Evolutionary conservation across 2,113 vertebrate genomes (phyloP).

Genomic region (Indicator indicator): DNA sequence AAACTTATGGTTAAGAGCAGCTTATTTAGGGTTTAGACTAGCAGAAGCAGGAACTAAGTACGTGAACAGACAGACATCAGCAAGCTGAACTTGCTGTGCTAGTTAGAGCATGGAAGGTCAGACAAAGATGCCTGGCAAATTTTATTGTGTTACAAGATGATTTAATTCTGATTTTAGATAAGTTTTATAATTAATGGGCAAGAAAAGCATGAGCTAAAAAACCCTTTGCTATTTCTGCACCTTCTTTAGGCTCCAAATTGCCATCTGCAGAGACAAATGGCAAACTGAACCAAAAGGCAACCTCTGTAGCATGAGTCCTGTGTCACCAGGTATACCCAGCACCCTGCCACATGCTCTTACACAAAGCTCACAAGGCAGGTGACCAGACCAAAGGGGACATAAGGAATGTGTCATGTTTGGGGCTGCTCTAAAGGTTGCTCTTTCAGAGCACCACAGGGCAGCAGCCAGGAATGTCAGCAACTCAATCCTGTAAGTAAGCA

Average conservation of each 20-base stretch:
- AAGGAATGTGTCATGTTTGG: not conserved
- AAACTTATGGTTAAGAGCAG: not conserved
- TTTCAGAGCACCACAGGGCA: not conserved
- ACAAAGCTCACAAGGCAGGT: not conserved
- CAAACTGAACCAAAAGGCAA: not conserved
- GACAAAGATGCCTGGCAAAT: not conserved
- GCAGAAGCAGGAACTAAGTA: not conserved
- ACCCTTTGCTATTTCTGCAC: not conserved
- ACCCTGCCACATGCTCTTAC: not conserved
- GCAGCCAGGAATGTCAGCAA: not conserved
- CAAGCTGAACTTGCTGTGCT: not conserved
- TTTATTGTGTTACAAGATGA: not conserved
- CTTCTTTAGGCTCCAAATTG: not conserved
- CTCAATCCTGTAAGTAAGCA: not conserved
- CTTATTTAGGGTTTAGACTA: not conserved
- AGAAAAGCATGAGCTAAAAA: not conserved
- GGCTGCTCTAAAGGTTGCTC: not conserved
- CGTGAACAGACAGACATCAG: not conserved
- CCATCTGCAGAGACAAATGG: not conserved
- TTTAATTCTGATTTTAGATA: not conserved
- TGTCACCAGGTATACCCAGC: fast-evolving
- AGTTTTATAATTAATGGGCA: not conserved
- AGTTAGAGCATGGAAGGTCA: not conserved
- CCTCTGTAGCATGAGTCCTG: fast-evolving
- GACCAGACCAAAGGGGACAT: not conserved